Percentiles rank a stretch among this genome's conserved stretches.
Evolutionary conservation across 2,113 vertebrate genomes (phyloP).

Genomic region (Pongo pygmaeus): DNA sequence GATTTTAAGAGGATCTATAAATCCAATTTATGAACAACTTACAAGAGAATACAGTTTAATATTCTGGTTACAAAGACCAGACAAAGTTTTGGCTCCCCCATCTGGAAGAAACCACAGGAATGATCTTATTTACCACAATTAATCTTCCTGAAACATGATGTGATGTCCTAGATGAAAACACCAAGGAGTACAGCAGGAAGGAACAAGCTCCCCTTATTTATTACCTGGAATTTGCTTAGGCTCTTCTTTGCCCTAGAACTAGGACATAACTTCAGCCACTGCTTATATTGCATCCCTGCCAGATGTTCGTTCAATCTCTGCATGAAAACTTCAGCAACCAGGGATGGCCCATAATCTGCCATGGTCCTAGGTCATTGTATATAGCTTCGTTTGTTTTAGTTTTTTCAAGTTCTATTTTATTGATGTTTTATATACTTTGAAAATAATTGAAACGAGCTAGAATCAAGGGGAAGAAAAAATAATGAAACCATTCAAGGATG

Average conservation of each 20-base stretch:
- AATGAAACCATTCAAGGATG: background rate
- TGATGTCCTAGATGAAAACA: background rate
- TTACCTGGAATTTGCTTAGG: background rate
- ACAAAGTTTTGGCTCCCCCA: background rate
- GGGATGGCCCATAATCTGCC: background rate
- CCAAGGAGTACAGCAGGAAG: background rate
- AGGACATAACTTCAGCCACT: background rate
- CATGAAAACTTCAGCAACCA: background rate
- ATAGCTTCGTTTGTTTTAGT: background rate
- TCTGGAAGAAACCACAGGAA: background rate
- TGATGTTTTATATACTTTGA: background rate
- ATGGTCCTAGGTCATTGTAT: background rate
- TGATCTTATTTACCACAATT: background rate
- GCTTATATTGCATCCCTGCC: background rate
- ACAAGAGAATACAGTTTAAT: background rate
- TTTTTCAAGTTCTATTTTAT: background rate
- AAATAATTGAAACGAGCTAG: background rate
- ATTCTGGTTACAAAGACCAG: slow-evolving; percentile 22
- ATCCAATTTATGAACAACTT: background rate
- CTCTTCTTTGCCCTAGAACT: background rate
- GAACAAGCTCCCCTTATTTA: background rate
- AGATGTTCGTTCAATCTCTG: background rate
- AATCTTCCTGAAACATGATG: background rate
- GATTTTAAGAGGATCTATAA: background rate
- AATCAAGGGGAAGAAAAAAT: background rate